A percentile compares a stretch with the other conserved stretches of the same genome.
Evolutionary conservation across 1,140 invertebrate species (phyloP).

Genomic region (Ruditapes philippinarum): DNA sequence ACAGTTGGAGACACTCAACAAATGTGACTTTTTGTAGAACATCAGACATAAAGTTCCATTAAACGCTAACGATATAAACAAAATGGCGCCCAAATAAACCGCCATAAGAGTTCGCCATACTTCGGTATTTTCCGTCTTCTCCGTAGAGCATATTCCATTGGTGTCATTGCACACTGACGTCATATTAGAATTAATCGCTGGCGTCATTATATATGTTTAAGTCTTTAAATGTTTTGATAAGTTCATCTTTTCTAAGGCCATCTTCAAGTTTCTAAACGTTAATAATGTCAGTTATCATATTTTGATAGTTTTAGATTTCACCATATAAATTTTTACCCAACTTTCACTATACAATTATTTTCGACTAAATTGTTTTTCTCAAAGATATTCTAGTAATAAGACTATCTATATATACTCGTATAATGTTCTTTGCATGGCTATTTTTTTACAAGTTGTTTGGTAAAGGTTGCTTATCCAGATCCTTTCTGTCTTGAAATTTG

Average conservation of each 20-base stretch:
- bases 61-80: slow-evolving; percentile 60
- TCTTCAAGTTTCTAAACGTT: too few species aligned
- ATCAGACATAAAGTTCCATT: slow-evolving; percentile 71
- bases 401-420: too few species aligned
- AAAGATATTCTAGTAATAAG: too few species aligned
- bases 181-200: not conserved
- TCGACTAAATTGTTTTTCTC: too few species aligned
- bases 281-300: too few species aligned
- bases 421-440: too few species aligned
- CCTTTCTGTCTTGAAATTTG: too few species aligned
- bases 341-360: too few species aligned
- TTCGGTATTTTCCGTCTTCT: slow-evolving; percentile 19
- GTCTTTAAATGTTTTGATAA: not conserved
- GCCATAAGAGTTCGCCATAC: slow-evolving; percentile 62
- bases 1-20: slow-evolving; percentile 73
- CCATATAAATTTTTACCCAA: not conserved
- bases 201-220: not conserved
- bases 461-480: too few species aligned
- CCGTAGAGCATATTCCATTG: not conserved
- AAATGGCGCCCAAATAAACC: slow-evolving; percentile 59
- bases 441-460: too few species aligned
- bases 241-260: not conserved
- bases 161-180: not conserved
- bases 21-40: slow-evolving; percentile 72
- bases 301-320: too few species aligned